Evolutionary conservation across 2,797 vertebrate genomes (phyloP).

Genomic region (Chelonia mydas): DNA sequence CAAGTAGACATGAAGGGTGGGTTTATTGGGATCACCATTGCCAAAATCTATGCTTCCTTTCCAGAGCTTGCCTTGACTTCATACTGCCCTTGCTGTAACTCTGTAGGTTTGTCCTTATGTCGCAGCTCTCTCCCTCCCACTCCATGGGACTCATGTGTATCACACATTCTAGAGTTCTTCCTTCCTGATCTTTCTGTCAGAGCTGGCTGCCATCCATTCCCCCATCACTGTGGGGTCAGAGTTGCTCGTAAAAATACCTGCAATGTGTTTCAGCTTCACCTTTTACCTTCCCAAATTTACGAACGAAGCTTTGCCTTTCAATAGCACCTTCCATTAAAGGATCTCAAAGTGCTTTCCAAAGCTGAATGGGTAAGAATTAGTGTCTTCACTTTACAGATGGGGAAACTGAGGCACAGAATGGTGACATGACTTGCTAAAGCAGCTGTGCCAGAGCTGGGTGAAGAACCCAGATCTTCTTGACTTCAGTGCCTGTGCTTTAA

Average conservation of each 20-base stretch:
- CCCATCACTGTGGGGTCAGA: background rate
- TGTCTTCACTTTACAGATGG: background rate
- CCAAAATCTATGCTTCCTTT: background rate
- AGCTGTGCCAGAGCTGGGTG: background rate
- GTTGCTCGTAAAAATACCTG: background rate
- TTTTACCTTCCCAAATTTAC: background rate
- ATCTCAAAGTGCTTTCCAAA: background rate
- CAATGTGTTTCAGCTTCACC: background rate
- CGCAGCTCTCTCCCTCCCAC: constrained; percentile 19
- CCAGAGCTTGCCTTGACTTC: background rate
- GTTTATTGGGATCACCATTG: background rate
- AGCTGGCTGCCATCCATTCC: constrained; percentile 15
- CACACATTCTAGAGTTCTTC: background rate
- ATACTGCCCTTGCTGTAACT: background rate
- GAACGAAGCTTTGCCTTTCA: background rate
- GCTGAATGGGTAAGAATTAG: background rate
- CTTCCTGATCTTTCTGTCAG: constrained; percentile 43
- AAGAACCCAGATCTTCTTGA: background rate
- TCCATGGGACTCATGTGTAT: background rate
- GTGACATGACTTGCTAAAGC: background rate
- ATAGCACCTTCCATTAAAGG: background rate
- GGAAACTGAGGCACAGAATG: background rate
- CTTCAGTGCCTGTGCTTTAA: background rate
- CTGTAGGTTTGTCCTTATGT: background rate
- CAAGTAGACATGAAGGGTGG: background rate